Evolutionary conservation across 2,888 invertebrate genomes (phyloP).

Genomic region (Polyommatus iphigenia): DNA sequence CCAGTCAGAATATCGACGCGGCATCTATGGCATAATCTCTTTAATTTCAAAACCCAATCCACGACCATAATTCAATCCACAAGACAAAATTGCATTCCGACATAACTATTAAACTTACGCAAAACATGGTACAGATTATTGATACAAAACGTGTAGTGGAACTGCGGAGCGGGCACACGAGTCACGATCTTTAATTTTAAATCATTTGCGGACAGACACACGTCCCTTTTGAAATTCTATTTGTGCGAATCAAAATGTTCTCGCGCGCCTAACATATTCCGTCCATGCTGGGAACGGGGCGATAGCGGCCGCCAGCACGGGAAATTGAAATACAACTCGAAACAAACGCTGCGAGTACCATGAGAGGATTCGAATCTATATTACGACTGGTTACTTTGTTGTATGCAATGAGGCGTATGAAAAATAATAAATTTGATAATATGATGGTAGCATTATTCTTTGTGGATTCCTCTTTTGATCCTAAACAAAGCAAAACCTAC

Average conservation of each 20-base stretch:
- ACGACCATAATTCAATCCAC: constrained; percentile 11
- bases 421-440: neutral
- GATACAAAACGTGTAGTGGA: constrained; percentile 37
- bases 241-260: constrained; percentile 61
- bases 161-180: constrained; percentile 36
- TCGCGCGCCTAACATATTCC: constrained; percentile 49
- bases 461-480: neutral
- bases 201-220: constrained; percentile 43
- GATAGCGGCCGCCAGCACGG: constrained; percentile 27
- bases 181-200: constrained; percentile 46
- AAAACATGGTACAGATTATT: constrained; percentile 31
- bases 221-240: constrained; percentile 60
- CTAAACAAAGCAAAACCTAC: neutral
- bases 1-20: neutral
- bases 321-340: constrained; percentile 34
- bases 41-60: constrained; percentile 2
- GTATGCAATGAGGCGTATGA: neutral
- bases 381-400: neutral
- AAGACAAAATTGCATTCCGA: constrained; percentile 21
- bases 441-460: neutral
- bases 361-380: constrained; percentile 19
- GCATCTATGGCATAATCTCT: neutral
- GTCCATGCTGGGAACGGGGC: constrained; percentile 43
- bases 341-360: constrained; percentile 14
- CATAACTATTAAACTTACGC: constrained; percentile 21